phyloP scores from a whole-genome alignment of 2,113 vertebrate genomes.

The Mustela lutreola region DNA sequence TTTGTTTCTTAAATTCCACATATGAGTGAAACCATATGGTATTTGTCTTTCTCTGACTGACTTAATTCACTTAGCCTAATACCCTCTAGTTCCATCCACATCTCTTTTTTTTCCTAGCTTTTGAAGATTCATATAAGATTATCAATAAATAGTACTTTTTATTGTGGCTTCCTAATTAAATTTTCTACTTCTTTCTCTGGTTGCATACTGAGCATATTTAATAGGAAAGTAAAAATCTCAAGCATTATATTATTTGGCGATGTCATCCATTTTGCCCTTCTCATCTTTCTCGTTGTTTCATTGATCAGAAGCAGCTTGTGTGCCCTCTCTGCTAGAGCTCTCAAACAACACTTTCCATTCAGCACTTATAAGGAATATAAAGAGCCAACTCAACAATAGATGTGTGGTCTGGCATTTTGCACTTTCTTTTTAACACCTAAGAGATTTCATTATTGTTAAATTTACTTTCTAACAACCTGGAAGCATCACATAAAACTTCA shows the following conservation, averaged over 20 bases:
- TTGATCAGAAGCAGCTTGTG: neutral
- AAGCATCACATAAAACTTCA: constrained; percentile 4
- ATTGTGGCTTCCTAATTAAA: neutral
- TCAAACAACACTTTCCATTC: constrained; percentile 11
- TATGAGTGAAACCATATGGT: neutral
- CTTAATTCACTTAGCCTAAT: neutral
- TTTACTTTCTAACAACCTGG: constrained; percentile 58
- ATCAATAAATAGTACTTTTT: neutral
- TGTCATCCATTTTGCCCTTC: neutral
- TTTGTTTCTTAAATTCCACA: neutral
- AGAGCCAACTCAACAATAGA: neutral
- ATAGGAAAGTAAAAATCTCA: constrained; percentile 10
- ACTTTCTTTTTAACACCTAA: neutral
- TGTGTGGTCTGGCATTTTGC: neutral
- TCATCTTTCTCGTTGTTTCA: neutral
- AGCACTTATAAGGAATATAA: constrained; percentile 21
- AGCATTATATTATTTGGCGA: neutral
- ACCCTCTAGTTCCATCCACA: neutral
- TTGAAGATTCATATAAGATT: constrained; percentile 34
- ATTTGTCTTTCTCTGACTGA: neutral
- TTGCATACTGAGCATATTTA: neutral
- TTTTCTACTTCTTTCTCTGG: constrained; percentile 9
- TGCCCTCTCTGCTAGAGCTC: neutral
- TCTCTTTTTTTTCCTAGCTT: neutral
- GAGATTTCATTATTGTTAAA: constrained; percentile 17